Percentiles rank a stretch among this genome's conserved stretches.
Evolutionary conservation across 2,113 vertebrate genomes (phyloP).

Genomic region (Bos taurus): DNA sequence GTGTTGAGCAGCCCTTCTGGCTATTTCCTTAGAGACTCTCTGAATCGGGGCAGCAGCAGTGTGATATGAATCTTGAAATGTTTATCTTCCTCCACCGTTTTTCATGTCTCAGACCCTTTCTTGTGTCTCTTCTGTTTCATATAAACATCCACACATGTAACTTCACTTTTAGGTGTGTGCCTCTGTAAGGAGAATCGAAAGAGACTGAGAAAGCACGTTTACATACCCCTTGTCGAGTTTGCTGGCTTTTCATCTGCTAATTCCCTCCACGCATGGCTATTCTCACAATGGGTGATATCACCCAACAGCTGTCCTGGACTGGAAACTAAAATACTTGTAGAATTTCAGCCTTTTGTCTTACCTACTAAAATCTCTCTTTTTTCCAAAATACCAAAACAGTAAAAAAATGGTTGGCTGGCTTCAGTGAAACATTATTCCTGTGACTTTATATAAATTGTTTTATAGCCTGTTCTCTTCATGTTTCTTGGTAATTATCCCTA

Average conservation of each 20-base stretch:
- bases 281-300: conserved; percentile 50
- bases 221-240: neutral
- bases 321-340: conserved; percentile 30
- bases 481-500: conserved; percentile 17
- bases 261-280: conserved; percentile 44
- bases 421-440: neutral
- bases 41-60: neutral
- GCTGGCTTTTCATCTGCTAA: conserved; percentile 58
- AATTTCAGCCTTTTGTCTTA: conserved; percentile 55
- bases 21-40: conserved; percentile 37
- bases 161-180: conserved; percentile 43
- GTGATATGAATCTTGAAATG: conserved; percentile 59
- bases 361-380: conserved; percentile 34
- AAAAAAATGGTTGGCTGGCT: conserved; percentile 28
- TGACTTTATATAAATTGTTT: conserved; percentile 36
- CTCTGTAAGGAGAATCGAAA: conserved; percentile 14
- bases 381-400: conserved; percentile 13
- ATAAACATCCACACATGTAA: conserved; percentile 36
- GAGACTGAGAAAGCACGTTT: conserved; percentile 25
- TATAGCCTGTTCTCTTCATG: neutral
- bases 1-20: neutral
- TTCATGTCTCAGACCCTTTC: conserved; percentile 10
- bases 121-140: neutral
- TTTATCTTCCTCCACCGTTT: conserved; percentile 20
- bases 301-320: conserved; percentile 60